These are phyloP conservation scores for human DNA, from an alignment of 2,113 vertebrate genomes.

Conservation along the genomic window DNA sequence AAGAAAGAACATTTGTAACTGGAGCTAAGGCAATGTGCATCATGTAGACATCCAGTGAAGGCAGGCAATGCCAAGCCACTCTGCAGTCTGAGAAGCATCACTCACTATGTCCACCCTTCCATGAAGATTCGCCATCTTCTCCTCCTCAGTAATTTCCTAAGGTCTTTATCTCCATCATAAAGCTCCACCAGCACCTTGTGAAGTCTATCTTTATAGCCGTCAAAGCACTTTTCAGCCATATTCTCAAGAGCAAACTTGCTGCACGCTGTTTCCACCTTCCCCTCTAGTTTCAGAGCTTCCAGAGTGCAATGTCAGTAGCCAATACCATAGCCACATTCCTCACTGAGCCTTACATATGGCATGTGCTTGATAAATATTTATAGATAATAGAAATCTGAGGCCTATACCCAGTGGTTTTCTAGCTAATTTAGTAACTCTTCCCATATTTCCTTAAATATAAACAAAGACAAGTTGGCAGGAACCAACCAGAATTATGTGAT, in stretches of 20 bases:
- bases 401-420: background rate
- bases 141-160: background rate
- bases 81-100: background rate
- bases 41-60: background rate
- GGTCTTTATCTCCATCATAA: background rate
- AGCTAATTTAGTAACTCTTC: conserved; percentile 68
- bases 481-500: conserved; percentile 49
- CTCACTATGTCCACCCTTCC: background rate
- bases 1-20: background rate
- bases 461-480: conserved; percentile 67
- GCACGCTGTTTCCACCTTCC: background rate
- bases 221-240: background rate
- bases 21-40: background rate
- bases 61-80: background rate
- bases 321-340: background rate
- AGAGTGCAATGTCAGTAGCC: background rate
- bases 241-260: background rate
- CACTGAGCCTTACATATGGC: background rate
- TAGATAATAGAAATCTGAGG: conserved; percentile 57
- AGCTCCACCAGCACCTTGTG: background rate
- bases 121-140: background rate
- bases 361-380: conserved; percentile 64
- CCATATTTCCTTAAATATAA: conserved; percentile 69
- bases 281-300: background rate
- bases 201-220: background rate